Evolutionary conservation across 2,888 invertebrate species (phyloP).

Genomic region (Bibio marci): DNA sequence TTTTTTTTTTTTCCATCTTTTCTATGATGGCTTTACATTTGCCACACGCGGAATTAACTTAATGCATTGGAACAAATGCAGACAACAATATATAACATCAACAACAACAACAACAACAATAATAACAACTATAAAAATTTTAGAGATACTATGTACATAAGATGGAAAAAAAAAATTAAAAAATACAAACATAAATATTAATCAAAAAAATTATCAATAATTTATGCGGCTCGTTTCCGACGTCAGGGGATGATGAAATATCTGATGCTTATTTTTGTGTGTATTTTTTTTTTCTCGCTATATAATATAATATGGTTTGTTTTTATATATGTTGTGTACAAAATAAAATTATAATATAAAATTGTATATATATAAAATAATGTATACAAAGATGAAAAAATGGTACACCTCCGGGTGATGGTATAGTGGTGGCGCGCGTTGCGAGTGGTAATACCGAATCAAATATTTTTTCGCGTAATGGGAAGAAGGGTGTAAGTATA

Average conservation of each 20-base stretch:
- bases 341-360: too few species aligned
- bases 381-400: too few species aligned
- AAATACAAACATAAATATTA: constrained; percentile 10
- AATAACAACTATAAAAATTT: background rate
- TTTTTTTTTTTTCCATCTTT: background rate
- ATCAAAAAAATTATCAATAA: constrained; percentile 11
- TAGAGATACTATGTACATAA: constrained; percentile 1
- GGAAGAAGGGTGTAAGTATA: too few species aligned
- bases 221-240: constrained; percentile 11
- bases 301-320: background rate
- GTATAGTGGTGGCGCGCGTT: too few species aligned
- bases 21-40: too few species aligned
- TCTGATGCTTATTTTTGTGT: constrained; percentile 2
- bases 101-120: background rate
- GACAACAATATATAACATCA: background rate
- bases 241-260: constrained; percentile 6
- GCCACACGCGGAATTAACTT: constrained; percentile 4
- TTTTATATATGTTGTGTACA: too few species aligned
- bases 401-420: too few species aligned
- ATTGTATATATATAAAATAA: too few species aligned
- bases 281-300: background rate
- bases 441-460: too few species aligned
- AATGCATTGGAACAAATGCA: constrained; percentile 4
- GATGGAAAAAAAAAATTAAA: background rate
- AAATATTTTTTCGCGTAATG: too few species aligned